These are phyloP conservation scores for Oenanthe oenanthe DNA, from an alignment of 2,113 vertebrate genomes.

Conservation along the genomic window DNA sequence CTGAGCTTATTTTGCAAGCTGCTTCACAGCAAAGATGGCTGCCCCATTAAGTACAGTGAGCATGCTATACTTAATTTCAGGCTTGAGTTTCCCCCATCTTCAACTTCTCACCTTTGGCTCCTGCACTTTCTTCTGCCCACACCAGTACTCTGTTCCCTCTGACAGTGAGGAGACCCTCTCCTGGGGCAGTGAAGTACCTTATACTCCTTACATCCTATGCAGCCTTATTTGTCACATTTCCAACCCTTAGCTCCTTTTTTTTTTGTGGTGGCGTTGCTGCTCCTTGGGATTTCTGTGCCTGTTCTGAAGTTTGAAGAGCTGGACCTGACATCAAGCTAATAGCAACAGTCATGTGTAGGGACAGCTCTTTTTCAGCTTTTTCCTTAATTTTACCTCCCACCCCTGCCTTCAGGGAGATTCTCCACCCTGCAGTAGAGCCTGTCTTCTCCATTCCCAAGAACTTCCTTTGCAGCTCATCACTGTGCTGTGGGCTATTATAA, in stretches of 20 bases:
- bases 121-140: fast-evolving
- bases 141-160: fast-evolving
- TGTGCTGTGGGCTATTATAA: neutral
- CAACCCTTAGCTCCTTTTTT: neutral
- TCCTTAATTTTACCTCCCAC: neutral
- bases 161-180: neutral
- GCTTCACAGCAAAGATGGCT: neutral
- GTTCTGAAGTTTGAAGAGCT: neutral
- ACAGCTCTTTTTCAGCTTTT: neutral
- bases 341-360: neutral
- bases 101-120: neutral
- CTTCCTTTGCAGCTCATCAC: neutral
- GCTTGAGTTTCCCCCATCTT: neutral
- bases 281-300: neutral
- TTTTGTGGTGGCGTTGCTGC: neutral
- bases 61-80: neutral
- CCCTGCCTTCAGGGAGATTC: fast-evolving
- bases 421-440: fast-evolving
- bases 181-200: neutral
- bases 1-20: neutral
- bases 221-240: neutral
- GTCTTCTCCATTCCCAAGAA: neutral
- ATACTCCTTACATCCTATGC: neutral
- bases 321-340: neutral
- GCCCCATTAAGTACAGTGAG: neutral